Conservation (phyloP, 2,797 vertebrate genomes). For the Aldrovandia affinis region DNA sequence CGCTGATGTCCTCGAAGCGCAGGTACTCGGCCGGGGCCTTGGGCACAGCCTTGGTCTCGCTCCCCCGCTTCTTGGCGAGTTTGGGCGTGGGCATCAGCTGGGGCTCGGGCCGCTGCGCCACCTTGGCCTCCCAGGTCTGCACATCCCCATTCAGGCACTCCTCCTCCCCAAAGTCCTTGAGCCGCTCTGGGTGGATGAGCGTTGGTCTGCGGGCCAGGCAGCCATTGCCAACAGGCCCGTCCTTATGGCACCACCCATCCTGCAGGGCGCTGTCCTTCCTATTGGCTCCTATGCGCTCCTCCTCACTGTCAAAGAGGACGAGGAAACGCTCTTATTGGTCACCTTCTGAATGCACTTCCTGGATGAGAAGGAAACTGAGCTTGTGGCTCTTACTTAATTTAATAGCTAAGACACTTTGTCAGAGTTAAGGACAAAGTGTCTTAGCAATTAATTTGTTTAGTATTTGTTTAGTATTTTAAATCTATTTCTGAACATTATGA, state of each 20-base stretch:
- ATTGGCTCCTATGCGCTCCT: slow-evolving; percentile 65
- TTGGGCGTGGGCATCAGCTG: slow-evolving; percentile 70
- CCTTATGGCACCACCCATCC: slow-evolving; percentile 58
- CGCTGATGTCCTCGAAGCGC: slow-evolving; percentile 87
- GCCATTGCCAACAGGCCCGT: slow-evolving; percentile 67
- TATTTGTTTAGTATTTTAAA: too few relatives aligned
- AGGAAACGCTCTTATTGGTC: neutral
- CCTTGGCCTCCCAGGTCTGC: slow-evolving; percentile 72
- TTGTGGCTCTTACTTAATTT: neutral
- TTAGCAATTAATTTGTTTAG: too few relatives aligned
- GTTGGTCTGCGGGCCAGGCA: slow-evolving; percentile 61
- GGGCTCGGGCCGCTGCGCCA: slow-evolving; percentile 64
- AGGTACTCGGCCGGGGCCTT: slow-evolving; percentile 70
- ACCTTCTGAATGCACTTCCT: too few relatives aligned
- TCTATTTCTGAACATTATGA: too few relatives aligned
- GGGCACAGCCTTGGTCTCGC: slow-evolving; percentile 57
- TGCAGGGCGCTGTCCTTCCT: slow-evolving; percentile 48
- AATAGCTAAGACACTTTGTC: neutral
- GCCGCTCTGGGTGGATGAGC: slow-evolving; percentile 83
- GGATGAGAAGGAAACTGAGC: neutral
- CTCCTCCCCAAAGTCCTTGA: slow-evolving; percentile 89
- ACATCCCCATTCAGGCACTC: slow-evolving; percentile 80
- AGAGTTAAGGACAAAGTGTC: too few relatives aligned
- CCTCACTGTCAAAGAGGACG: slow-evolving; percentile 62
- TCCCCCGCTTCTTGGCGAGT: slow-evolving; percentile 53